These are phyloP conservation scores for Rynchops niger DNA, from an alignment of 2,113 vertebrate species.

Conservation along the genomic window DNA sequence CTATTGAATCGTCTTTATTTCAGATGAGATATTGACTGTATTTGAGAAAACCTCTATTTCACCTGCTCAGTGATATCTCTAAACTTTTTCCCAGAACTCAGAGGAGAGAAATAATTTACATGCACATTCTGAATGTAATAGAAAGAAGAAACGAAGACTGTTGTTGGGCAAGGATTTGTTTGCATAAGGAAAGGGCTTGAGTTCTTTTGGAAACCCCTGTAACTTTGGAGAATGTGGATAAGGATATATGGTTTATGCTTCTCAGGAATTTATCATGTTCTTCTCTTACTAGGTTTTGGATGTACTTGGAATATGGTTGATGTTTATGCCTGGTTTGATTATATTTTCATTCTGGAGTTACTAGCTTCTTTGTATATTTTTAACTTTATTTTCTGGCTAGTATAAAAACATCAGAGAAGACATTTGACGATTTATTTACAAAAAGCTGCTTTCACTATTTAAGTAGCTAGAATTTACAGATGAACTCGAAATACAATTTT, in stretches of 20 bases:
- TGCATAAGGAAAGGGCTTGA: background rate
- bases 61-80: background rate
- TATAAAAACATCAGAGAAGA: background rate
- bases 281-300: background rate
- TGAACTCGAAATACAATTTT: background rate
- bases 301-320: background rate
- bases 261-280: background rate
- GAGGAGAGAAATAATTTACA: background rate
- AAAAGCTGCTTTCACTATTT: background rate
- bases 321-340: background rate
- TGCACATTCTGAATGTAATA: background rate
- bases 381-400: background rate
- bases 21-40: background rate
- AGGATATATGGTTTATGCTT: background rate
- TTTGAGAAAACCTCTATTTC: background rate
- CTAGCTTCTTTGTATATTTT: background rate
- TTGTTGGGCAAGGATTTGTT: background rate
- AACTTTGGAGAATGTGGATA: background rate
- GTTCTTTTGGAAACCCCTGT: background rate
- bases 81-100: background rate
- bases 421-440: background rate
- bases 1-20: background rate
- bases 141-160: background rate
- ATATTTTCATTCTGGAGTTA: background rate
- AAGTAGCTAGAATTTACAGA: background rate